Evolutionary conservation across 2,113 vertebrate species (phyloP).

Genomic region (Rhagologus leucostigma): DNA sequence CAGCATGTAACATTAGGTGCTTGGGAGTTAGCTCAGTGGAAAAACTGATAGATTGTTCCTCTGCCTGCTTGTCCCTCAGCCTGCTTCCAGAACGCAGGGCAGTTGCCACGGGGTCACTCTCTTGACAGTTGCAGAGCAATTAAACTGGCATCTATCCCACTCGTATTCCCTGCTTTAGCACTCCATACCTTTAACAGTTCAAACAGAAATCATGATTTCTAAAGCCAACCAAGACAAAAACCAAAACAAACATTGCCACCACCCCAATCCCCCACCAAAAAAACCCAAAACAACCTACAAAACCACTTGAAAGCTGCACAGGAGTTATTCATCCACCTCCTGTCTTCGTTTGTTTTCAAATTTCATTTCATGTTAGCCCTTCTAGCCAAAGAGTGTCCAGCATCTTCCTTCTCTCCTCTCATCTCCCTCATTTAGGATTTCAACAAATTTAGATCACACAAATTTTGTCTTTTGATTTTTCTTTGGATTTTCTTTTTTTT

Average conservation of each 20-base stretch:
- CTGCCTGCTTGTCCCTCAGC: neutral
- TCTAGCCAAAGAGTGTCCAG: neutral
- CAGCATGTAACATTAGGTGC: neutral
- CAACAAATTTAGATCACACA: neutral
- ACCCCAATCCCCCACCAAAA: neutral
- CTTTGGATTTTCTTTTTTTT: neutral
- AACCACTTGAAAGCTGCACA: neutral
- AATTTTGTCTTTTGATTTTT: neutral
- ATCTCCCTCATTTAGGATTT: neutral
- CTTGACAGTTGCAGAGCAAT: neutral
- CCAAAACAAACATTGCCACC: neutral
- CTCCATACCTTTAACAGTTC: neutral
- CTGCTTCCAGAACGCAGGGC: fast-evolving
- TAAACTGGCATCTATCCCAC: neutral
- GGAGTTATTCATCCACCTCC: neutral
- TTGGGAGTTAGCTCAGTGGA: neutral
- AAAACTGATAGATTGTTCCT: neutral
- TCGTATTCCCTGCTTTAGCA: neutral
- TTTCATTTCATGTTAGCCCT: neutral
- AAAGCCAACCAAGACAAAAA: neutral
- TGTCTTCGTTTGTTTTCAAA: neutral
- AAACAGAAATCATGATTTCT: neutral
- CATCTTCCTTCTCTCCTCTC: neutral
- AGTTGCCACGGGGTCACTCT: neutral
- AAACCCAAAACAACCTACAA: neutral